These are phyloP conservation scores for Corvus cornix DNA, from an alignment of 2,113 vertebrate genomes.

Conservation along the genomic window DNA sequence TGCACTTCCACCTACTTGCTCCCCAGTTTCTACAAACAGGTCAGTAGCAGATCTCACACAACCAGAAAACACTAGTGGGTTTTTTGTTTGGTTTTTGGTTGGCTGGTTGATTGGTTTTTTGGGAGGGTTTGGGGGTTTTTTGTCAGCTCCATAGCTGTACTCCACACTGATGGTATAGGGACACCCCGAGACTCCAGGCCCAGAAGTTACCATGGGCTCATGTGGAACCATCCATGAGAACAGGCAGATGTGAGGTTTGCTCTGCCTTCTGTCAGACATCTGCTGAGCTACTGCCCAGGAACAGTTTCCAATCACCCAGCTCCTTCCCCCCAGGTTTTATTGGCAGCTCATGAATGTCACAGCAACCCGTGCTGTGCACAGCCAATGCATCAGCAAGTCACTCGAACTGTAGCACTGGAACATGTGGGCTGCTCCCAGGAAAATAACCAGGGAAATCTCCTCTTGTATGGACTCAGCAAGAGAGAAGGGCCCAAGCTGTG, in stretches of 20 bases:
- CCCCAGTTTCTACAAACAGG: neutral
- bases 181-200: neutral
- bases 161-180: no score
- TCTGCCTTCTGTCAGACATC: neutral
- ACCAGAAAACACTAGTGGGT: neutral
- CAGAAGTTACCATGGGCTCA: neutral
- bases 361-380: neutral
- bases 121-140: neutral
- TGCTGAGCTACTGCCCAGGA: neutral
- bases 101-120: neutral
- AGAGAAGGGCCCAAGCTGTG: neutral
- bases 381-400: neutral
- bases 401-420: neutral
- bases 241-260: neutral
- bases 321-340: neutral
- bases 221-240: neutral
- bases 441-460: neutral
- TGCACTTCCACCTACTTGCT: neutral
- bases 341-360: neutral
- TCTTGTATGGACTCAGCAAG: neutral
- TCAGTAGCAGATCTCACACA: neutral
- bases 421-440: neutral
- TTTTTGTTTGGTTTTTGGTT: fast-evolving
- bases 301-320: fast-evolving
- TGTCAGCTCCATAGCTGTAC: neutral